phyloP scores from a whole-genome alignment of 1,140 invertebrate species.

The Elysia chlorotica region DNA sequence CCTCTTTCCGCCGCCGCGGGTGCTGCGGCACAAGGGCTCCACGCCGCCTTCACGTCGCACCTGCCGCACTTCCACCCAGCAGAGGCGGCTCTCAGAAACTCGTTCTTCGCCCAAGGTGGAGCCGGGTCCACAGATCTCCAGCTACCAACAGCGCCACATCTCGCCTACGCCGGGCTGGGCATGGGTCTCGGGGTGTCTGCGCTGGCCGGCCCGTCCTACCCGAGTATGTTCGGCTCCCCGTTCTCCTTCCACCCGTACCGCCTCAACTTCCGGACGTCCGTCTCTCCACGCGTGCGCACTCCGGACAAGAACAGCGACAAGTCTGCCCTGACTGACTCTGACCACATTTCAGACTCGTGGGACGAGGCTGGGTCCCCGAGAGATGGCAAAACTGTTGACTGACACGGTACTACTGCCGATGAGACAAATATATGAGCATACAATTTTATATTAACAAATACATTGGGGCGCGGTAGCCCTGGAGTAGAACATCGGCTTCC shows the following conservation, averaged over 20 bases:
- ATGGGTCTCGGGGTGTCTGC: slow-evolving; percentile 25
- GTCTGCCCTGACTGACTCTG: slow-evolving; percentile 35
- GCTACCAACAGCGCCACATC: slow-evolving; percentile 26
- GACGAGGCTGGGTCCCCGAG: slow-evolving; percentile 33
- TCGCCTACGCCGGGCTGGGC: slow-evolving; percentile 35
- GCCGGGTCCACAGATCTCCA: slow-evolving; percentile 27
- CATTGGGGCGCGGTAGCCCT: too few relatives aligned
- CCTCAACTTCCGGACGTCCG: slow-evolving; percentile 24
- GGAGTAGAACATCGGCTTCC: too few relatives aligned
- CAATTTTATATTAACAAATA: too few relatives aligned
- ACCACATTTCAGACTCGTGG: slow-evolving; percentile 39
- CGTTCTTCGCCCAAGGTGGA: slow-evolving; percentile 35
- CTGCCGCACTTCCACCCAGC: slow-evolving; percentile 33
- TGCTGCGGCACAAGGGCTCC: slow-evolving; percentile 35
- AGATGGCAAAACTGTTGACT: slow-evolving; percentile 23
- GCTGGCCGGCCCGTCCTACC: slow-evolving; percentile 24
- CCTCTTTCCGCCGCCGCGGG: slow-evolving; percentile 38
- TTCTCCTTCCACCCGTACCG: slow-evolving; percentile 44
- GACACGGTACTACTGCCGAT: too few relatives aligned
- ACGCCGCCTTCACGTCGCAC: slow-evolving; percentile 55
- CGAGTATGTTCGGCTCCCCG: slow-evolving; percentile 37
- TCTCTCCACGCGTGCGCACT: slow-evolving; percentile 22
- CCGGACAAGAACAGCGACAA: slow-evolving; percentile 38
- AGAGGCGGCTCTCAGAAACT: slow-evolving; percentile 36
- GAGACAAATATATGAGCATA: too few relatives aligned